These are phyloP conservation scores for Engraulis encrasicolus DNA, from an alignment of 2,113 vertebrate genomes.

Conservation along the genomic window DNA sequence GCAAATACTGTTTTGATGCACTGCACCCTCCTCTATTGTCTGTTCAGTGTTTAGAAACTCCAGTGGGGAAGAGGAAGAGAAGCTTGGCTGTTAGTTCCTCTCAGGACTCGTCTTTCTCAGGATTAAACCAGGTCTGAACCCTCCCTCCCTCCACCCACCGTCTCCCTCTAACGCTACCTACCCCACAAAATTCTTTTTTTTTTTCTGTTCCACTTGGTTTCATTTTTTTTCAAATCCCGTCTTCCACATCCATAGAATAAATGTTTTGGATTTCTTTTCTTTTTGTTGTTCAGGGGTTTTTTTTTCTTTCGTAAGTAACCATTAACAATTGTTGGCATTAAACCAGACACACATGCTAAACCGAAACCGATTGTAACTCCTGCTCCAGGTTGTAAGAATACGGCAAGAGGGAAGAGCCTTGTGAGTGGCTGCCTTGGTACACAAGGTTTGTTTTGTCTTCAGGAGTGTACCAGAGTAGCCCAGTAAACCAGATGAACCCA, in stretches of 20 bases:
- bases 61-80: slow-evolving; percentile 99
- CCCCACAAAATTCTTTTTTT: slow-evolving; percentile 76
- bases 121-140: slow-evolving; percentile 99
- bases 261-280: slow-evolving; percentile 8
- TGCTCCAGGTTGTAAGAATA: slow-evolving; percentile 48
- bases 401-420: slow-evolving; percentile 16
- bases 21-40: slow-evolving; percentile 99
- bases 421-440: background rate
- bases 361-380: slow-evolving; percentile 51
- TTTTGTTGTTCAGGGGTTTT: background rate
- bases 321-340: slow-evolving; percentile 84
- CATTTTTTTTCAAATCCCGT: slow-evolving; percentile 13
- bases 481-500: too few relatives aligned
- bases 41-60: slow-evolving; percentile 99
- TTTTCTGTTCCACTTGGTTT: background rate
- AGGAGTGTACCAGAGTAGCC: too few relatives aligned
- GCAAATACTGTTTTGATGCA: slow-evolving; percentile 99
- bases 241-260: background rate
- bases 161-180: slow-evolving; percentile 93
- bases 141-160: slow-evolving; percentile 66
- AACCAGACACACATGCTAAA: slow-evolving; percentile 94
- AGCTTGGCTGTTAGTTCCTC: slow-evolving; percentile 99
- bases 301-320: slow-evolving; percentile 60
- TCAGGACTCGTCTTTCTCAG: slow-evolving; percentile 99
- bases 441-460: too few relatives aligned